phyloP scores from a whole-genome alignment of 2,113 vertebrate genomes.

The Periophthalmodon schlosseri region DNA sequence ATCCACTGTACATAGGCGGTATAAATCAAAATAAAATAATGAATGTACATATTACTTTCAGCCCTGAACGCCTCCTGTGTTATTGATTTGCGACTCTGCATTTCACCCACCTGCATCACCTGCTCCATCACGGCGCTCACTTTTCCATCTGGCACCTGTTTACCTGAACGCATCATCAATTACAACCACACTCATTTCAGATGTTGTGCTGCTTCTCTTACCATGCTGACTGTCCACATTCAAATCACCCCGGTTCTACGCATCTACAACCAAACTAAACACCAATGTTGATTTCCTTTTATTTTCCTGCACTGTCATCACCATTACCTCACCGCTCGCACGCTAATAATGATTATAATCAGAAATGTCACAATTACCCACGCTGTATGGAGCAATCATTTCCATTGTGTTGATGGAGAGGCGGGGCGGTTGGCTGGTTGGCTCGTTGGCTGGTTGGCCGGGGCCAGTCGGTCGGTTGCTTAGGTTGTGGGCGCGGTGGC shows the following conservation, averaged over 20 bases:
- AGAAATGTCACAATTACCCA: constrained; percentile 71
- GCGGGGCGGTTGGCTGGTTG: constrained; percentile 48
- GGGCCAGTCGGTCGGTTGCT: constrained; percentile 59
- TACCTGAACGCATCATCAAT: constrained; percentile 61
- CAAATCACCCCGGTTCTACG: constrained; percentile 52
- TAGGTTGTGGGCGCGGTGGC: constrained; percentile 59
- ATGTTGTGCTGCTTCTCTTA: constrained; percentile 41
- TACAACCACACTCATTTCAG: constrained; percentile 36
- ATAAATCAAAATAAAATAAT: not conserved
- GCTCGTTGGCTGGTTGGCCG: constrained; percentile 46
- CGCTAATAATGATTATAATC: constrained; percentile 71
- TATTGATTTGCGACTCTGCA: constrained; percentile 77
- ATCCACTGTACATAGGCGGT: not conserved
- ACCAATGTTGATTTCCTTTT: constrained; percentile 31
- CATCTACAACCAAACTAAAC: constrained; percentile 57
- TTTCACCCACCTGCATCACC: constrained; percentile 64
- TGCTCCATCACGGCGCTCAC: constrained; percentile 83
- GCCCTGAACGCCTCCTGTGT: not conserved
- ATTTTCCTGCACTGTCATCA: constrained; percentile 36
- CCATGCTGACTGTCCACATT: constrained; percentile 51
- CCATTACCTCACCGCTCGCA: constrained; percentile 35
- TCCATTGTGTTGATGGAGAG: constrained; percentile 68
- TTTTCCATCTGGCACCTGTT: constrained; percentile 79
- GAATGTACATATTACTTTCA: not conserved
- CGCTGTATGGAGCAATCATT: constrained; percentile 53